phyloP scores from a whole-genome alignment of 2,888 invertebrate species.

The Oligia fasciuncula region DNA sequence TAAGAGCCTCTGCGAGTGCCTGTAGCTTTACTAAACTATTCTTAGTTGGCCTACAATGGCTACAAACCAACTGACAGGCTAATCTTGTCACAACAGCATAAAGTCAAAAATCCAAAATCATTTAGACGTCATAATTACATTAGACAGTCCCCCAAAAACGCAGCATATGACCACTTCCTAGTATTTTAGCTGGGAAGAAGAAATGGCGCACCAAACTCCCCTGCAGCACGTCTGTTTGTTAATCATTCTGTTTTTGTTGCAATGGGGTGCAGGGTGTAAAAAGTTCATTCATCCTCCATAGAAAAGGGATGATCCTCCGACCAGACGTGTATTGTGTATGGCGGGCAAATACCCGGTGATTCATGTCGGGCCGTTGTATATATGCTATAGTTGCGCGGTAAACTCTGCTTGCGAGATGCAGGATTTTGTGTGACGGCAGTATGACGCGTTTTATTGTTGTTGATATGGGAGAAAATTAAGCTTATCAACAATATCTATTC shows the following conservation, averaged over 20 bases:
- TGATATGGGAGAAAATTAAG: not conserved
- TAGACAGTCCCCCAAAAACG: not conserved
- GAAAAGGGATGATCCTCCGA: no score
- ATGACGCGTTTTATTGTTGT: no score
- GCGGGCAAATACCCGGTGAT: no score
- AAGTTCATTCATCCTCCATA: no score
- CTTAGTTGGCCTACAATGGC: not conserved
- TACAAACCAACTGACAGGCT: no score
- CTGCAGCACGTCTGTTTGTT: not conserved
- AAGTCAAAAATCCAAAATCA: not conserved
- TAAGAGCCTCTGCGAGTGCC: not conserved
- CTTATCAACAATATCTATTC: not conserved
- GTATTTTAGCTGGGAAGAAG: not conserved
- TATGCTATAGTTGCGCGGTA: no score
- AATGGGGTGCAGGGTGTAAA: not conserved
- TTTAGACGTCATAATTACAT: not conserved
- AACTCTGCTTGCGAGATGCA: no score
- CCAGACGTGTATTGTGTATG: no score
- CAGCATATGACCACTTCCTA: not conserved
- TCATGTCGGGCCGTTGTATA: no score
- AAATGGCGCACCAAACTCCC: not conserved
- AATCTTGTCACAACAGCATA: not conserved
- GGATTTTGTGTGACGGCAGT: no score
- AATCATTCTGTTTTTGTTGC: not conserved
- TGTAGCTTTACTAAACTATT: not conserved